Percentiles rank a stretch among this genome's conserved stretches.
phyloP scores from a whole-genome alignment of 2,888 invertebrate species.

The Zele albiditarsus region DNA sequence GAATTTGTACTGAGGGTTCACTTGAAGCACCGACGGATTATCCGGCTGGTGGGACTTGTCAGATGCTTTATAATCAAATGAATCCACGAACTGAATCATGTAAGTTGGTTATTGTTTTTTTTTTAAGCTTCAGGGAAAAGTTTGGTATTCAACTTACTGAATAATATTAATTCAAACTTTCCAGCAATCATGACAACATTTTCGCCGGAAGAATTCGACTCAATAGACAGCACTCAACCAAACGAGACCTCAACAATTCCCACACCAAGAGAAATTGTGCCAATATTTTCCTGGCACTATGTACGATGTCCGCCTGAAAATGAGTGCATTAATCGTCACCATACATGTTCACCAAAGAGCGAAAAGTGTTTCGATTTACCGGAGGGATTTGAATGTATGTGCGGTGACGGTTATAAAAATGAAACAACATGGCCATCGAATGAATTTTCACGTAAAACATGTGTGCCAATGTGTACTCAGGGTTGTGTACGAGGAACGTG shows the following conservation, averaged over 20 bases:
- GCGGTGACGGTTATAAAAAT: conserved; percentile 82
- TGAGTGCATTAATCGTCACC: conserved; percentile 93
- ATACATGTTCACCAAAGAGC: conserved; percentile 89
- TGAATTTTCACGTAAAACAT: conserved; percentile 71
- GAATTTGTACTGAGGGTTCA: conserved; percentile 92
- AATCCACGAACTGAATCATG: conserved; percentile 59
- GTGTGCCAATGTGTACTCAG: conserved; percentile 87
- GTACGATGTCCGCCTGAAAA: conserved; percentile 93
- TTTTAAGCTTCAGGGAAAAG: too few relatives aligned
- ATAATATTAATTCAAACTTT: conserved; percentile 30
- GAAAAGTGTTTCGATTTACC: conserved; percentile 90
- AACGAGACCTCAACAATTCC: conserved; percentile 17
- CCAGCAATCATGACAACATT: conserved; percentile 53
- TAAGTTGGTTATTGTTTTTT: conserved; percentile 46
- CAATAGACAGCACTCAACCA: conserved; percentile 37
- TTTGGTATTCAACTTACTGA: background rate
- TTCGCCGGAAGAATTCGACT: conserved; percentile 51
- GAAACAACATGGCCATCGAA: conserved; percentile 72
- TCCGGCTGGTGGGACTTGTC: conserved; percentile 76
- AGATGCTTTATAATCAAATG: conserved; percentile 71
- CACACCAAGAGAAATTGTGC: conserved; percentile 18
- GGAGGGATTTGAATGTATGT: conserved; percentile 88
- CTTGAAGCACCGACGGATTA: conserved; percentile 79
- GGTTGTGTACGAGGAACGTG: conserved; percentile 92
- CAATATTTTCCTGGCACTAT: conserved; percentile 88